Evolutionary conservation across 2,113 vertebrate genomes (phyloP).

Genomic region (Anseranas semipalmata): DNA sequence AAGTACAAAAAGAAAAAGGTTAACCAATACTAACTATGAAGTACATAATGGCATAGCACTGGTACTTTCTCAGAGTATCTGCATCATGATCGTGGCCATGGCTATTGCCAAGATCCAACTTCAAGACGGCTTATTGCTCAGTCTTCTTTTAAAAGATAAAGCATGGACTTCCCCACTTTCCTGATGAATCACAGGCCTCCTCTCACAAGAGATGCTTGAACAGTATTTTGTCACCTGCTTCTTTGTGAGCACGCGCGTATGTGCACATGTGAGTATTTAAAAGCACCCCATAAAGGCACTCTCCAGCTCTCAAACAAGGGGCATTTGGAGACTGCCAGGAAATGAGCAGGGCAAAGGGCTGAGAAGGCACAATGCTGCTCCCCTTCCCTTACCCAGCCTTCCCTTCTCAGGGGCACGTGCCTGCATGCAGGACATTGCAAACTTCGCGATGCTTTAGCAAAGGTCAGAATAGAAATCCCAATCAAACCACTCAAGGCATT

Average conservation of each 20-base stretch:
- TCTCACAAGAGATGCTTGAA: background rate
- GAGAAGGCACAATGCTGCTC: background rate
- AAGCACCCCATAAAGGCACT: background rate
- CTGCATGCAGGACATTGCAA: background rate
- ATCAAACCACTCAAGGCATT: background rate
- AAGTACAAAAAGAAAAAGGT: slow-evolving; percentile 17
- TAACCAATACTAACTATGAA: background rate
- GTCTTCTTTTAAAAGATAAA: background rate
- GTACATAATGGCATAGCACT: background rate
- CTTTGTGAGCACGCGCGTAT: rapidly evolving
- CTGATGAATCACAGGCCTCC: background rate
- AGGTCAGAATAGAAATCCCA: background rate
- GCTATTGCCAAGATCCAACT: background rate
- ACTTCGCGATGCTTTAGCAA: background rate
- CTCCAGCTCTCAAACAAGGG: background rate
- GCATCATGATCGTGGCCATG: background rate
- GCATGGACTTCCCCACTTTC: background rate
- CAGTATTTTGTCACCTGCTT: background rate
- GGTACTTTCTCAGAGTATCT: background rate
- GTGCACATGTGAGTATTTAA: background rate
- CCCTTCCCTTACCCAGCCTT: background rate
- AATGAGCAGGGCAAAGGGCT: background rate
- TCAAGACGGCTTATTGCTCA: background rate
- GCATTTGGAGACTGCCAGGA: background rate
- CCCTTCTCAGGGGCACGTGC: background rate